Conservation (phyloP, 2,797 vertebrate genomes). For the Tenualosa thibaudeaui region DNA sequence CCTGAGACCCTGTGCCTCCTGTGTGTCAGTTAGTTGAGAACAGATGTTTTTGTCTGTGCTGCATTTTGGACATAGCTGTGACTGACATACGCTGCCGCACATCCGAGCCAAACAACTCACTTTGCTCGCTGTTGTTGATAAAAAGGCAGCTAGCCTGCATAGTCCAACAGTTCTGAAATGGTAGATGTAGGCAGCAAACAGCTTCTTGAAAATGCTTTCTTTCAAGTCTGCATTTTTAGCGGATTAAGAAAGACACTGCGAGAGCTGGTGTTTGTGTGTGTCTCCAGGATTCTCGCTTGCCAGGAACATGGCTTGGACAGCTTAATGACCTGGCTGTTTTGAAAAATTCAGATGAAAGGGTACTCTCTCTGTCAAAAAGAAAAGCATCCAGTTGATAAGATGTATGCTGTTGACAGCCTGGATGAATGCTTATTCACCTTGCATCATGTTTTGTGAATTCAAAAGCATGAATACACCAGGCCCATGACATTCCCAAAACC, state of each 20-base stretch:
- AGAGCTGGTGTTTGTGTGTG: not conserved
- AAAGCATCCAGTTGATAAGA: not conserved
- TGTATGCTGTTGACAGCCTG: not conserved
- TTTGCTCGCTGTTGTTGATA: not conserved
- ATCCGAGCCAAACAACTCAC: not conserved
- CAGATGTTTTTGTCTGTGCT: slow-evolving; percentile 23
- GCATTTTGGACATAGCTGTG: not conserved
- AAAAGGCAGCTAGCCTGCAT: not conserved
- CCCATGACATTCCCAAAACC: not conserved
- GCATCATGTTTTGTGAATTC: not conserved
- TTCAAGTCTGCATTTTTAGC: not conserved
- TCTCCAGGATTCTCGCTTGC: slow-evolving; percentile 1
- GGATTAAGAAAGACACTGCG: not conserved
- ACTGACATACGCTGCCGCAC: not conserved
- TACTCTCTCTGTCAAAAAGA: slow-evolving; percentile 6
- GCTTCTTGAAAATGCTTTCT: not conserved
- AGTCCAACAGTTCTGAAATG: not conserved
- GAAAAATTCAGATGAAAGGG: slow-evolving; percentile 2
- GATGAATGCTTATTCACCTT: not conserved
- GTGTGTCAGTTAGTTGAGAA: slow-evolving; percentile 16
- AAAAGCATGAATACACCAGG: not conserved
- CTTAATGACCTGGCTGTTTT: slow-evolving; percentile 13
- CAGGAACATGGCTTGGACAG: slow-evolving; percentile 19
- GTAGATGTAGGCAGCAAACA: not conserved
- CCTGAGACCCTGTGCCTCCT: not conserved